phyloP scores from a whole-genome alignment of 2,113 vertebrate species.

The Heterotilapia buettikoferi region DNA sequence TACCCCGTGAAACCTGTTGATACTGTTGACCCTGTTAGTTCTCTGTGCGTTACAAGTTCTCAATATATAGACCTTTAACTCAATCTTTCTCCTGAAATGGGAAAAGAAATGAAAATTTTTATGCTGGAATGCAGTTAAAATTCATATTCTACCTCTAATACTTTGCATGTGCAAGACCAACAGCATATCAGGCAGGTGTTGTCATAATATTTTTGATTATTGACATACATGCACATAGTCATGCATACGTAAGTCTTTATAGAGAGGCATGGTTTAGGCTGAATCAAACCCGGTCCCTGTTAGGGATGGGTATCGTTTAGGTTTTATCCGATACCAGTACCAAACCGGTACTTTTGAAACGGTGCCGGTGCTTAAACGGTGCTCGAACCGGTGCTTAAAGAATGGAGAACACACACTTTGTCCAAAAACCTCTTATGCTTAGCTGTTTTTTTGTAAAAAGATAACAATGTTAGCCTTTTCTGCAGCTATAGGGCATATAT shows the following conservation, averaged over 20 bases:
- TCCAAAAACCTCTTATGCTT: no score
- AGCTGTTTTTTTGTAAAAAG: no score
- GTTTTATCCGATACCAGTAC: no score
- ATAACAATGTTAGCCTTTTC: no score
- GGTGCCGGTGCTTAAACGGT: no score
- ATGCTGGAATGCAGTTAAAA: not conserved
- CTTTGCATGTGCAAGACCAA: not conserved
- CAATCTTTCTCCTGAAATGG: not conserved
- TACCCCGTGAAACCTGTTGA: not conserved
- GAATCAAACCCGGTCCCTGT: not conserved
- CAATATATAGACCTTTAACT: not conserved
- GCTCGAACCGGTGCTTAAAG: no score
- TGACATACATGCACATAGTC: not conserved
- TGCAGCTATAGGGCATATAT: no score
- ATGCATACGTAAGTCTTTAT: not conserved
- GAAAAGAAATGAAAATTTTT: not conserved
- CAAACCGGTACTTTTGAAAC: no score
- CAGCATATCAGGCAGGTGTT: not conserved
- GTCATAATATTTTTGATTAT: not conserved
- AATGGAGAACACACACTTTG: no score
- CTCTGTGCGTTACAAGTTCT: not conserved
- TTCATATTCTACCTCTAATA: not conserved
- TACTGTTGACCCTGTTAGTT: not conserved
- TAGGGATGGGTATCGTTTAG: no score
- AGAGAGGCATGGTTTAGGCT: not conserved